Base-by-base conservation (phyloP, 2,888 invertebrate genomes). In the Agriotes lineatus region DNA sequence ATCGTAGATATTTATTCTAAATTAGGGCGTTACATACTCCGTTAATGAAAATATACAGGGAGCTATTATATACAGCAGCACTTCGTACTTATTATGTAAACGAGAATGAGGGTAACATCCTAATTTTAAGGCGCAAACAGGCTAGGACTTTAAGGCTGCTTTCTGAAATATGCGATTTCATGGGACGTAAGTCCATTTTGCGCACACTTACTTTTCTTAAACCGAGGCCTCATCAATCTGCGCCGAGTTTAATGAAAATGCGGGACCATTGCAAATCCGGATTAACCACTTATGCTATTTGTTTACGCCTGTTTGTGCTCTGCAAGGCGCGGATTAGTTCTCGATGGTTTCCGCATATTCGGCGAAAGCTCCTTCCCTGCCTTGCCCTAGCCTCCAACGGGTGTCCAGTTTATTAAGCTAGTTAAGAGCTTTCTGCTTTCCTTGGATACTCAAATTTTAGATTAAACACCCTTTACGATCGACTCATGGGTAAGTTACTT, bases 1-100 rank as follows among this genome's bases (percentile, higher is more conserved):
- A 79, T 78, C 78, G 78, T 73, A 76, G 78, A 80, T 80, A 80
- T 79, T 80, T 80, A 80, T 74, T 76, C 76, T 78, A 79, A 77
- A 78, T 79, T 79, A 78, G 72, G 74, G 74, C 77, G 78, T 74
- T 76, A 76, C 79, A 78, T 77, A 79, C 79, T 77, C 77, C 79
- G 79, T 79, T 79, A 80, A 80, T 79, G 77, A 78, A 77, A 76
- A 79, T 57, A 52, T 50, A 52, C 33, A 52, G 33, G 33, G 52
- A 10, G 52, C 52, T 33, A 52, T 52, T 30, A 33, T 52, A 16
- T 52, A 18, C 16, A 52, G 33, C 18, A 19, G 52, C 30, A 35
- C 52, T 33, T 33, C 52, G 25, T 33, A 52, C 33, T 52, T 52
- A 52, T 52, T 52, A 52, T 52, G 52, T 52, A 52, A 52, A 52